Conservation (phyloP, 2,888 invertebrate genomes). For the Napeogenes sylphis region DNA sequence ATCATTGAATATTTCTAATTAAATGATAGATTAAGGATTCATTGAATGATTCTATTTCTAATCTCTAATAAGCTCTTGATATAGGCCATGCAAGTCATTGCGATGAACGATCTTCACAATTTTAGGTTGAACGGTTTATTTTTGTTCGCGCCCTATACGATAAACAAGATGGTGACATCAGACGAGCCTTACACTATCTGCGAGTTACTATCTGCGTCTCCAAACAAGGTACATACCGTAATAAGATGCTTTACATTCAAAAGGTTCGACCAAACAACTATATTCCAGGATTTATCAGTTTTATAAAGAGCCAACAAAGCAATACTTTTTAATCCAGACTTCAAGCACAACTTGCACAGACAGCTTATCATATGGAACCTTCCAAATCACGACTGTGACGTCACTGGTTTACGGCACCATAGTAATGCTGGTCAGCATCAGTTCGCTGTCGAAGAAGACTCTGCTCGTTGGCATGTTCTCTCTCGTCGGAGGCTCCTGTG, state of each 20-base stretch:
- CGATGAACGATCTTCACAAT: conserved; percentile 12
- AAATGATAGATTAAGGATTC: too few relatives aligned
- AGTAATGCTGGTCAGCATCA: conserved; percentile 50
- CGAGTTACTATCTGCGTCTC: conserved; percentile 43
- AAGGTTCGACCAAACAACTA: too few relatives aligned
- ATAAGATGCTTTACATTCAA: neutral
- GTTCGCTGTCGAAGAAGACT: conserved; percentile 56
- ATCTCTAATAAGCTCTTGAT: too few relatives aligned
- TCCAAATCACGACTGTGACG: conserved; percentile 57
- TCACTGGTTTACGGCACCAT: conserved; percentile 55
- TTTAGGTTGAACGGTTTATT: conserved; percentile 63
- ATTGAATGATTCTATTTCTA: too few relatives aligned
- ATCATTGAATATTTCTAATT: too few relatives aligned
- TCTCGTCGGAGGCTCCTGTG: conserved; percentile 48
- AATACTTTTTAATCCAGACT: conserved; percentile 38
- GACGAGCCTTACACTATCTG: conserved; percentile 51
- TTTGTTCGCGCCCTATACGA: conserved; percentile 60
- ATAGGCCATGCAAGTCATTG: too few relatives aligned
- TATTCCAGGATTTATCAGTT: too few relatives aligned
- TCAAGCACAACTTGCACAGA: conserved; percentile 45
- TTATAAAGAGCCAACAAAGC: too few relatives aligned
- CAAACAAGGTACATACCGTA: conserved; percentile 44
- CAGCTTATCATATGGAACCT: conserved; percentile 54
- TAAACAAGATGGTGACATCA: conserved; percentile 55
- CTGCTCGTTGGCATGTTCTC: conserved; percentile 54